phyloP scores from a whole-genome alignment of 1,140 invertebrate species.

The Microplitis mediator region DNA sequence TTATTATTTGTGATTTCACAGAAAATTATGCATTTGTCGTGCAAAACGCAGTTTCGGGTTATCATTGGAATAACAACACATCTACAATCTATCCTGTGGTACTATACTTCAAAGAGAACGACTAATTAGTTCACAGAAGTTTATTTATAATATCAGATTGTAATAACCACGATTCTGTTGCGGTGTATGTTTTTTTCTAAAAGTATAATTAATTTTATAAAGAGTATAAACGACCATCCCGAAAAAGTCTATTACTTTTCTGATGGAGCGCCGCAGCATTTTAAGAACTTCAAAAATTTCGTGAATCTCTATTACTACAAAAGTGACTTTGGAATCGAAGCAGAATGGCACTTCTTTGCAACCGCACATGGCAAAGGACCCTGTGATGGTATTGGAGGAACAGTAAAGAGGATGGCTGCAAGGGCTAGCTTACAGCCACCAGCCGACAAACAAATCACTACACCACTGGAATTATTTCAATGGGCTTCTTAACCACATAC shows the following conservation, averaged over 20 bases:
- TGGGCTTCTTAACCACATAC: neutral
- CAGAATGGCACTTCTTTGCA: conserved; percentile 50
- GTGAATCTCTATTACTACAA: conserved; percentile 33
- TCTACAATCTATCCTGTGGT: conserved; percentile 2
- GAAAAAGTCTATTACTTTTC: neutral
- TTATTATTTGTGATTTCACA: conserved; percentile 40
- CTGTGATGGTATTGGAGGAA: conserved; percentile 34
- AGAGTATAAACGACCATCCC: neutral
- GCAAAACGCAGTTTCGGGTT: neutral
- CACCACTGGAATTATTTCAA: conserved; percentile 8
- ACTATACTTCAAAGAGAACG: neutral
- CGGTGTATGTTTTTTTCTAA: neutral
- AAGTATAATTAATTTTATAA: neutral
- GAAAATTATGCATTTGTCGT: conserved; percentile 26
- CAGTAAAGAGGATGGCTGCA: conserved; percentile 25
- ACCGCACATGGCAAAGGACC: conserved; percentile 47
- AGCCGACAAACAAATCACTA: conserved; percentile 17
- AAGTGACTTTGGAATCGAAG: conserved; percentile 44
- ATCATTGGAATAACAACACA: conserved; percentile 7
- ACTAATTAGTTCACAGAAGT: neutral
- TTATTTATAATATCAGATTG: conserved; percentile 3
- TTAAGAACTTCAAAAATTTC: conserved; percentile 7
- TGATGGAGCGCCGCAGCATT: conserved; percentile 6
- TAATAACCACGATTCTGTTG: conserved; percentile 4
- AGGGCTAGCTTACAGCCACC: conserved; percentile 28